Evolutionary conservation across 1,140 invertebrate species (phyloP), one percentile per base, ranked within the genome.

Genomic region (Drosophila mojavensis): DNA sequence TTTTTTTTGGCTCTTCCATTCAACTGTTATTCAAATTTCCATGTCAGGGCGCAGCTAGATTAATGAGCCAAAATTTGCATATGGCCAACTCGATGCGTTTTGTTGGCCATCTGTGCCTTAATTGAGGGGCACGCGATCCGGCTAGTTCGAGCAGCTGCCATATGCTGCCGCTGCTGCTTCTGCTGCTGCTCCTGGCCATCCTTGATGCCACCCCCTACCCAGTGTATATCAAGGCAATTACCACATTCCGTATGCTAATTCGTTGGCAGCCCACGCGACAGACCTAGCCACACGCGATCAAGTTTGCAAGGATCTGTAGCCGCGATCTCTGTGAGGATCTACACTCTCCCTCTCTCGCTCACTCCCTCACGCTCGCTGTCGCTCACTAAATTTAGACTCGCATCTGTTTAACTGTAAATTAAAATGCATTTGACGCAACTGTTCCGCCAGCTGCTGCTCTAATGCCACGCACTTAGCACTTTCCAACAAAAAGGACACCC

Each of bases 391-490:
- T 79, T 88, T 79, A 79, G 5, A 30, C 75, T 70, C n/a, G 75
- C 83, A 83, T 84, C 83, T 86, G 83, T 55, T n/a, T 83, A 82
- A 64, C 79, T 83, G 84, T 89, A 89, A 89, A 89, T 89, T 89
- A 89, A 89, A 89, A 89, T 89, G 80, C 84, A 90, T 89, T 89
- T 89, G 89, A 89, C 85, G 84, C 84, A 89, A 89, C 85, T 89
- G 76, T 54, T 20, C 62, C 88, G 77, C 64, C 85, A 89, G 84
- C 80, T 88, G 84, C 80, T 89, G 84, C 80, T 78, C 79, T 88
- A 88, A 88, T 89, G 84, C 66, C 83, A 83, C 72, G 76, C 83
- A 89, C 76, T 88, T 86, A 89, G 78, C 83, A 88, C 83, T 81
- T 78, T 6, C 45, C 20, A 24, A 33, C 47, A 75, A 47, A 82